Evolutionary conservation across 2,888 invertebrate species (phyloP), one percentile per base, ranked within the genome.

Genomic region (Orthosia incerta): DNA sequence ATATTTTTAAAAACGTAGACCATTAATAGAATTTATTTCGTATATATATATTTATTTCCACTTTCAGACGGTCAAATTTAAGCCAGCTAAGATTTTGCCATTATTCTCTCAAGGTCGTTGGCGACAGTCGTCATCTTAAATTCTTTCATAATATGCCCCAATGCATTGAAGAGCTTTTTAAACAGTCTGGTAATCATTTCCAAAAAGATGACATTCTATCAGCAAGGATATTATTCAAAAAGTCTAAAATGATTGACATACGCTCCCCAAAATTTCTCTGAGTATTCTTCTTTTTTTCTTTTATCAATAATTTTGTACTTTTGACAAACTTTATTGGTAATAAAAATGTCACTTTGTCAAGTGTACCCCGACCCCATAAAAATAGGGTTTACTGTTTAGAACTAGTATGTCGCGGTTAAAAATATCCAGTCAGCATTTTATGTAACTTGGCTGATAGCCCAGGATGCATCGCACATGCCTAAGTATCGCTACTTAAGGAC

Each of bases 401-500:
- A 65, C 23, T 2, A n/a, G n/a, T n/a, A 31, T 0, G 7, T 16
- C 12, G 3, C n/a, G 57, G n/a, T 59, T 9, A 23, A 56, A 1
- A 76, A 5, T 12, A 12, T 59, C 0, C 12, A 71, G 51, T 71
- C 79, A 71, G 72, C 79, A 53, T 3, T 45, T 20, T 61, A 39
- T 48, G 15, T 12, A 78, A 39, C 18, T 78, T 79, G 79, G 79
- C 74, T 39, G 16, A 26, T 5, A 72, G 48, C 60, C 48, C 18
- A 55, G 53, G 59, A 50, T 45, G 79, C 15, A 55, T 4, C 20
- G 59, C 20, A 72, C 73, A 75, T 79, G 79, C 48, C 53, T 75
- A 72, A 75, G 74, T 79, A 53, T 20, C 60, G 11, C 13, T 20
- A 55, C 73, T 79, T 15, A 50, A 45, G 26, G 53, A 53, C 11